These are phyloP conservation scores for Gasterosteus aculeatus DNA, from an alignment of 2,113 vertebrate genomes.

Conservation along the genomic window DNA sequence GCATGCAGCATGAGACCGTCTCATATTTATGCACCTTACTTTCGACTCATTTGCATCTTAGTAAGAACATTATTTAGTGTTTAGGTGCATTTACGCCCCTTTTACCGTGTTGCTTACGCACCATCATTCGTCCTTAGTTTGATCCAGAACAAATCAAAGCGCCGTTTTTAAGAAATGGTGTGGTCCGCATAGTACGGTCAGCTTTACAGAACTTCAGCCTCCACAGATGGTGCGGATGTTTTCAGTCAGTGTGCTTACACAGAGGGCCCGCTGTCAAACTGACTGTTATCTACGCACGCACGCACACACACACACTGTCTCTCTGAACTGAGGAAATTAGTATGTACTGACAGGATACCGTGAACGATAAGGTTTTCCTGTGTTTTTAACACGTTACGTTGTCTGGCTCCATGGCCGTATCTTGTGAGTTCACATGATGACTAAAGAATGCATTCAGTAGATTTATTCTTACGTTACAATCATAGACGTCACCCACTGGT, in stretches of 20 bases:
- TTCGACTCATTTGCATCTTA: not conserved
- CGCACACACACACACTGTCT: constrained; percentile 9
- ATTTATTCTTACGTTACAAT: not conserved
- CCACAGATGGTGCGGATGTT: constrained; percentile 64
- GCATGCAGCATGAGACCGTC: not conserved
- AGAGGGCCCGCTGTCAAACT: constrained; percentile 9
- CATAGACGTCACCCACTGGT: too few relatives aligned
- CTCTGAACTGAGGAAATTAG: constrained; percentile 44
- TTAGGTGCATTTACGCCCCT: not conserved
- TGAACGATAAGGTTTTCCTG: constrained; percentile 48
- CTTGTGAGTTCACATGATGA: not conserved
- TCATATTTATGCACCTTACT: not conserved
- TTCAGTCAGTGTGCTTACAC: constrained; percentile 29
- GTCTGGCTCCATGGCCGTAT: constrained; percentile 5
- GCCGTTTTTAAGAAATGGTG: not conserved
- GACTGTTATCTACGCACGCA: constrained; percentile 23
- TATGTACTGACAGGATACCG: constrained; percentile 1
- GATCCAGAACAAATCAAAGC: not conserved
- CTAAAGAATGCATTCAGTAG: not conserved
- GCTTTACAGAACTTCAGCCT: constrained; percentile 32
- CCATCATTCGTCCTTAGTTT: not conserved
- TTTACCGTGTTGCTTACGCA: not conserved
- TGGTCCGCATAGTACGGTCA: constrained; percentile 5
- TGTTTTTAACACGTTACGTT: constrained; percentile 40
- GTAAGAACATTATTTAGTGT: not conserved